A percentile compares a stretch with the other conserved stretches of the same genome.
These are phyloP conservation scores for Rhingia campestris DNA, from an alignment of 2,888 invertebrate genomes.

Conservation along the genomic window DNA sequence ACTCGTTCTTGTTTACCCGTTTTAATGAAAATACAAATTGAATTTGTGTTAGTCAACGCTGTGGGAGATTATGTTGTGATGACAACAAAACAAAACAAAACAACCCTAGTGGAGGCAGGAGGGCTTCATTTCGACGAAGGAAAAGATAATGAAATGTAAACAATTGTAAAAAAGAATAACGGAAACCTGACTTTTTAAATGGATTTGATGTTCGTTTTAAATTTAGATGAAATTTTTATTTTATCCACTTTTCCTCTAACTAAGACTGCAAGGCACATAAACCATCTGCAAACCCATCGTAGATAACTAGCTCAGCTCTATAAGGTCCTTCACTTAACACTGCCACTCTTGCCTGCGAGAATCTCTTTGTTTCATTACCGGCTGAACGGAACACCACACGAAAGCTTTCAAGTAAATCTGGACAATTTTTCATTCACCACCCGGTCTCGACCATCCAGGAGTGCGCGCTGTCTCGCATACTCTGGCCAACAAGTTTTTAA, in stretches of 20 bases:
- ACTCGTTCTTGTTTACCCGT: conserved; percentile 45
- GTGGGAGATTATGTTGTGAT: conserved; percentile 53
- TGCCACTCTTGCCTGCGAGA: conserved; percentile 35
- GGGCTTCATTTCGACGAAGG: neutral
- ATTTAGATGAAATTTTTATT: neutral
- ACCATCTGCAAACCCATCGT: conserved; percentile 7
- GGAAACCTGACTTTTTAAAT: conserved; percentile 7
- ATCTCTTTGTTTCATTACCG: conserved; percentile 47
- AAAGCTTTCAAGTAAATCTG: conserved; percentile 70
- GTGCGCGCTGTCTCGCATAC: conserved; percentile 2
- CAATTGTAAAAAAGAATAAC: conserved; percentile 15
- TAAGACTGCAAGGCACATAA: neutral
- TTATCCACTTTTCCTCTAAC: neutral
- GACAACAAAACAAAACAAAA: conserved; percentile 15
- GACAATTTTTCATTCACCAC: conserved; percentile 48
- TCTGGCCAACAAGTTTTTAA: conserved; percentile 63
- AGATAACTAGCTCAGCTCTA: conserved; percentile 54
- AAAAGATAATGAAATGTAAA: conserved; percentile 68
- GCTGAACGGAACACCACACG: conserved; percentile 55
- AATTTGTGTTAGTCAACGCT: conserved; percentile 51
- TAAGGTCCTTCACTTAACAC: conserved; percentile 47
- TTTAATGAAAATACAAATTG: conserved; percentile 67
- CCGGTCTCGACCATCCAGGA: too few species aligned
- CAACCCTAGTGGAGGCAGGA: conserved; percentile 4
- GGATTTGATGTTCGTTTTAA: conserved; percentile 22